Evolutionary conservation across 2,113 vertebrate species (phyloP).

Genomic region (Fregetta grallaria): DNA sequence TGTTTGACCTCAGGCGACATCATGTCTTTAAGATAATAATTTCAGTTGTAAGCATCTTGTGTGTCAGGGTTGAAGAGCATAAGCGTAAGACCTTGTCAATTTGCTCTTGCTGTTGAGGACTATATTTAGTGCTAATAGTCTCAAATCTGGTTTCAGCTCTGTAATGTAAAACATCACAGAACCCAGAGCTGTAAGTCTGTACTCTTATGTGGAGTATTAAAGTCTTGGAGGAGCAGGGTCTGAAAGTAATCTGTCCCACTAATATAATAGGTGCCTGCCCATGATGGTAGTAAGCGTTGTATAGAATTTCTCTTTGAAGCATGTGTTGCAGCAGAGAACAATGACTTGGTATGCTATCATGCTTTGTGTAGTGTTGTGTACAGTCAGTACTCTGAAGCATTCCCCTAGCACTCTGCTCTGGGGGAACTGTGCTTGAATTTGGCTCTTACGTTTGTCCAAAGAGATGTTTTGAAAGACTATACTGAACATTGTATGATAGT

Average conservation of each 20-base stretch:
- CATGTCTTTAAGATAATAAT: neutral
- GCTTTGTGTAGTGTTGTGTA: neutral
- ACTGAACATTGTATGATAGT: slow-evolving; percentile 32
- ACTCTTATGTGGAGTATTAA: neutral
- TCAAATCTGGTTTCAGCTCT: neutral
- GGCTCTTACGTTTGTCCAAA: slow-evolving; percentile 40
- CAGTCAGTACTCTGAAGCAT: neutral
- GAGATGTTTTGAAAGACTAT: slow-evolving; percentile 32
- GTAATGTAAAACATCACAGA: neutral
- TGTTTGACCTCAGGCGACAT: neutral
- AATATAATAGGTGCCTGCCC: neutral
- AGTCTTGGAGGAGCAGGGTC: neutral
- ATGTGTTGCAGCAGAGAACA: neutral
- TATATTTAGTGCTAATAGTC: neutral
- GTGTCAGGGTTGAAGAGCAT: neutral
- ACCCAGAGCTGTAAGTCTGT: neutral
- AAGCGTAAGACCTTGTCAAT: neutral
- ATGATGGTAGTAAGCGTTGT: neutral
- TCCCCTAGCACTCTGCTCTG: neutral
- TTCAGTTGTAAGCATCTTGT: neutral
- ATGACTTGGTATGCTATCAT: neutral
- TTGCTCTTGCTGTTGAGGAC: neutral
- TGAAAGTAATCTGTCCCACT: neutral
- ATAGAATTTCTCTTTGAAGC: neutral
- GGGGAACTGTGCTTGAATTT: slow-evolving; percentile 18